A percentile compares a stretch with the other conserved stretches of the same genome.
Evolutionary conservation across 1,140 invertebrate genomes (phyloP).

Genomic region (Drosophila leontia): DNA sequence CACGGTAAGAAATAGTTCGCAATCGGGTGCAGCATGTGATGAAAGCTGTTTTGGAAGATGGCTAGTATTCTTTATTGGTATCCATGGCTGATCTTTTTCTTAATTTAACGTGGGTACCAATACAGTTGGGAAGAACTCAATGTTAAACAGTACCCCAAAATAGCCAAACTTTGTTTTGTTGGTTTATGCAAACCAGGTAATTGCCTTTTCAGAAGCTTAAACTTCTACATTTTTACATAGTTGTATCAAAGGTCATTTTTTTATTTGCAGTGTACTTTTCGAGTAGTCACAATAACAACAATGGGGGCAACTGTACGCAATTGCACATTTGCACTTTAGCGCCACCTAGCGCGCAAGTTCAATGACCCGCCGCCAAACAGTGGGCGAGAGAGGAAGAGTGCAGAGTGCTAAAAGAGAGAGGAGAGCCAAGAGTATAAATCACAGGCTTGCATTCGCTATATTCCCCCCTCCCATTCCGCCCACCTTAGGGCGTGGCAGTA

Average conservation of each 20-base stretch:
- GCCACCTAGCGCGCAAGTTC: slow-evolving; percentile 76
- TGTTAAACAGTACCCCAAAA: not conserved
- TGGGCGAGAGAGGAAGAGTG: slow-evolving; percentile 25
- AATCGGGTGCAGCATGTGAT: not conserved
- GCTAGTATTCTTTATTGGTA: not conserved
- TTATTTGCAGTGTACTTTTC: slow-evolving; percentile 8
- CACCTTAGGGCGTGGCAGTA: slow-evolving; percentile 42
- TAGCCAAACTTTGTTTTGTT: not conserved
- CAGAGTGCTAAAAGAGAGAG: slow-evolving; percentile 21
- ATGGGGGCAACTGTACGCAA: slow-evolving; percentile 69
- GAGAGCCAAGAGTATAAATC: slow-evolving; percentile 62
- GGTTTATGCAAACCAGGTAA: not conserved
- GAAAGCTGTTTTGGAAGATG: not conserved
- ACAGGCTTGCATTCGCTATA: slow-evolving; percentile 66
- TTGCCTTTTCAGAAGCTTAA: not conserved
- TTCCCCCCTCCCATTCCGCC: slow-evolving; percentile 7
- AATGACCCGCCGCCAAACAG: slow-evolving; percentile 70
- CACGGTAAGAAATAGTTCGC: slow-evolving; percentile 17
- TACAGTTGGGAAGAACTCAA: not conserved
- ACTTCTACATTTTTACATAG: too few relatives aligned
- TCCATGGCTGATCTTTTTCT: not conserved
- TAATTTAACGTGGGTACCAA: too few relatives aligned
- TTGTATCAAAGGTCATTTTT: not conserved
- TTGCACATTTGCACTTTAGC: slow-evolving; percentile 77
- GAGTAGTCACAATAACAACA: slow-evolving; percentile 35